These are phyloP conservation scores for Anniella stebbinsi DNA, from an alignment of 2,797 vertebrate genomes.

Conservation along the genomic window DNA sequence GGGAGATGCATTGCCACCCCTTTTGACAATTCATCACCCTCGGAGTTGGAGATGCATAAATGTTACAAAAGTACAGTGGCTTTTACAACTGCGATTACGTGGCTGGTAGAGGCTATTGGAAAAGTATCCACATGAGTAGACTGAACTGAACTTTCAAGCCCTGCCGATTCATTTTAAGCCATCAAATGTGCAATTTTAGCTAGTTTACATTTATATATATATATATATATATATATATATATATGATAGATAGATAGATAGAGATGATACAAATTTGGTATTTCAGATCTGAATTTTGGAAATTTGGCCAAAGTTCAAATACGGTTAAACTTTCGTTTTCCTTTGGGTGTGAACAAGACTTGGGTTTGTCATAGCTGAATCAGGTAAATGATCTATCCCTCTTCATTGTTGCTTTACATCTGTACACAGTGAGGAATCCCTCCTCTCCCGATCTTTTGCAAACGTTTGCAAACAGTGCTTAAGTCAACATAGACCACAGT, in stretches of 20 bases:
- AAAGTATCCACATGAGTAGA: background rate
- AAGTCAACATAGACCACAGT: conserved; percentile 62
- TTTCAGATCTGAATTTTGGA: background rate
- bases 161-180: too few species aligned
- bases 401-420: conserved; percentile 37
- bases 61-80: background rate
- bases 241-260: too few species aligned
- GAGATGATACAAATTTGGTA: too few species aligned
- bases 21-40: too few species aligned
- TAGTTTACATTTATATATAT: background rate
- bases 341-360: background rate
- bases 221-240: too few species aligned
- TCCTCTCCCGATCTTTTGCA: conserved; percentile 30
- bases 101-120: background rate
- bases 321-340: conserved; percentile 5
- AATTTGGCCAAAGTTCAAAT: background rate
- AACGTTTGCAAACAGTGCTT: conserved; percentile 65
- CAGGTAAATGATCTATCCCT: conserved; percentile 20
- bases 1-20: too few species aligned
- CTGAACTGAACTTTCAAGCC: background rate
- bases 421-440: conserved; percentile 38
- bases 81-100: too few species aligned
- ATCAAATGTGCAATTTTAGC: background rate
- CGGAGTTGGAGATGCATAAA: background rate
- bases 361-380: background rate